Base-by-base conservation (phyloP, 2,113 vertebrate species). In the Dunckerocampus dactyliophorus region DNA sequence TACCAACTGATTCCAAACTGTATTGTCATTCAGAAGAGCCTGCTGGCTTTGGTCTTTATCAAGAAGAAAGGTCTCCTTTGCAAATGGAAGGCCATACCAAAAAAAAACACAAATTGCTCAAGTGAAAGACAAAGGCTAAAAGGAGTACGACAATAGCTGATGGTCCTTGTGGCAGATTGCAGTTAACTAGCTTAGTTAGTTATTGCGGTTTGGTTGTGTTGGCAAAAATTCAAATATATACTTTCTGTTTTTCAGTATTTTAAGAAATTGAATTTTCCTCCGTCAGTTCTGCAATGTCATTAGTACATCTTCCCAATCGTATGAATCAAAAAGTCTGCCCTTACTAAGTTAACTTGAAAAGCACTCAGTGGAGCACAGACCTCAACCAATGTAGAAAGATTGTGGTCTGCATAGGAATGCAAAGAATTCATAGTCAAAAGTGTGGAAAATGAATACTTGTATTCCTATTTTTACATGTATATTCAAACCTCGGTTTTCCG, bases 1-100 rank as follows among this genome's bases (percentile, higher is more conserved):
- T 88, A 87, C 82, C 80, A 67, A 79, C 74, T 75, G 76, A 78
- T 67, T 74, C 79, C 72, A 75, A 56, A 77, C 65, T 72, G 77
- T 66, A 82, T 87, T 89, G 84, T 88, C 83, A 85, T 88, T 83
- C 69, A 79, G 69, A 72, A 74, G 74, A 70, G 42, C 62, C 72
- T 22, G 75, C 69, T 82, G 79, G 63, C 69, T 84, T 84, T 83
- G 80, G 66, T 81, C 74, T 85, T 82, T 84, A 82, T 86, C 77
- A 19, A 47, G 52, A 45, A 53, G 22, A 75, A 71, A 69, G 67
- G 68, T 39, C 42, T 15, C 56, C 55, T 77, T 87, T 85, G 83
- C 74, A 88, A 82, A 83, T 74, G 78, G 68, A 72, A 71, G 71
- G 59, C 63, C 62, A 49, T 62, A 65, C 63, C 28, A 42, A 67